Base-by-base conservation (phyloP, 2,888 invertebrate species). In the Rhagophthalmus giganteus region DNA sequence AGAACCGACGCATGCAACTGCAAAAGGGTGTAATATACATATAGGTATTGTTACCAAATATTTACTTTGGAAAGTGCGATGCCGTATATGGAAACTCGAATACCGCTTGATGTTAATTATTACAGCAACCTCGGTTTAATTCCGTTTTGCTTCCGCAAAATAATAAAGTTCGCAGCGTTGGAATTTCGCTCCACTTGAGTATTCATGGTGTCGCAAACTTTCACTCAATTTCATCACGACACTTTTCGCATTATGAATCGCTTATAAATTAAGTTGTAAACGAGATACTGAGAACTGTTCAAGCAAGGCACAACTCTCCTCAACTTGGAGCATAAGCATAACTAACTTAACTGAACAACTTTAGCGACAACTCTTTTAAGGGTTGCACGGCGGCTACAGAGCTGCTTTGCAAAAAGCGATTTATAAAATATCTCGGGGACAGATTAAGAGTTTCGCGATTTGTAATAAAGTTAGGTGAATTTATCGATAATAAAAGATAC, bases 161-260 rank as follows among this genome's bases (percentile, higher is more conserved):
- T 57, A 55, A 58, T 57, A 59, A 58, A 58, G 57, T 60, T 58
- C 54, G 54, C 49, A 53, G 46, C 54, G 57, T 47, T 42, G 50
- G 49, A 55, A 58, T 55, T 58, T 55, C 50, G 34, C 49, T 57
- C 54, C 51, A 42, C 56, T 56, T 54, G 56, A 49, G 57, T 55
- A 59, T 60, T 57, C 58, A 57, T 59, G 58, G 57, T 57, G 57
- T 58, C 57, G 57, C 59, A 64, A 69, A 70, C 68, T 72, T 71
- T 71, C 71, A 69, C 71, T 71, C 71, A 68, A 70, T 71, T 71
- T 70, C 67, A 65, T 69, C 66, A 56, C 68, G 68, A 71, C 70
- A 71, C 70, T 70, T 67, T 69, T 64, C 65, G 68, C 65, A 69
- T 72, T 71, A 71, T 72, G 70, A 73, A 73, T 72, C 71, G 71